Conservation (phyloP, 2,797 vertebrate species). For the Sitta carolinensis region DNA sequence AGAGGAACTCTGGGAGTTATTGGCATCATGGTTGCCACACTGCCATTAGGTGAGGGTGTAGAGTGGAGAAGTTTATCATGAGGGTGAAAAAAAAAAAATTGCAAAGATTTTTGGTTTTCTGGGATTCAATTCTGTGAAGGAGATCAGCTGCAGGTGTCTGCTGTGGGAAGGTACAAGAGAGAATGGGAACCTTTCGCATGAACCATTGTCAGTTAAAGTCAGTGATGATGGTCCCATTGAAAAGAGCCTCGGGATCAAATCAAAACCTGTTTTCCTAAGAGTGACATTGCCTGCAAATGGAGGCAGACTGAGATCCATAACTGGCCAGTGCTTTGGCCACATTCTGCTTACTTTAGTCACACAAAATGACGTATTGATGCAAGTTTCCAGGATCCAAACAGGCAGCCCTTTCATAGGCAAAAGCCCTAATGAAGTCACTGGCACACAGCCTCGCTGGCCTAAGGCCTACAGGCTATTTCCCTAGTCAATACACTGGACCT, state of each 20-base stretch:
- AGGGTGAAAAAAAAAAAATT: not conserved
- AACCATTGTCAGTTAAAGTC: not conserved
- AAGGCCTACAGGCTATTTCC: conserved; percentile 41
- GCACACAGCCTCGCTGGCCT: conserved; percentile 48
- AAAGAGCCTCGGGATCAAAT: not conserved
- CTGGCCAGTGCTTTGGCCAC: not conserved
- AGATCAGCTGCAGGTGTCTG: not conserved
- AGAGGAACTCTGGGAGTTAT: not conserved
- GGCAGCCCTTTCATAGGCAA: conserved; percentile 60
- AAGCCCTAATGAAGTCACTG: conserved; percentile 63
- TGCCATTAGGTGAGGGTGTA: not conserved
- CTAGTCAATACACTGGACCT: conserved; percentile 59
- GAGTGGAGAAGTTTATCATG: not conserved
- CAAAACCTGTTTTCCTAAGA: conserved; percentile 33
- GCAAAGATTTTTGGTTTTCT: not conserved
- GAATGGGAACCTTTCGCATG: not conserved
- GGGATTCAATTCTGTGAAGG: not conserved
- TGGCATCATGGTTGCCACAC: fast-evolving
- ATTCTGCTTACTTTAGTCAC: conserved; percentile 60
- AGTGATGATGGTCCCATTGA: not conserved
- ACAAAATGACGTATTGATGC: conserved; percentile 63
- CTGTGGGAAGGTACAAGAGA: not conserved
- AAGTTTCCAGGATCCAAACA: conserved; percentile 62
- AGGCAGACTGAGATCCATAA: not conserved
- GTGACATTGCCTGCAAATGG: conserved; percentile 1